Percentiles rank a stretch among this genome's conserved stretches.
These are phyloP conservation scores for Ridgeia piscesae DNA, from an alignment of 1,140 invertebrate species.

Conservation along the genomic window DNA sequence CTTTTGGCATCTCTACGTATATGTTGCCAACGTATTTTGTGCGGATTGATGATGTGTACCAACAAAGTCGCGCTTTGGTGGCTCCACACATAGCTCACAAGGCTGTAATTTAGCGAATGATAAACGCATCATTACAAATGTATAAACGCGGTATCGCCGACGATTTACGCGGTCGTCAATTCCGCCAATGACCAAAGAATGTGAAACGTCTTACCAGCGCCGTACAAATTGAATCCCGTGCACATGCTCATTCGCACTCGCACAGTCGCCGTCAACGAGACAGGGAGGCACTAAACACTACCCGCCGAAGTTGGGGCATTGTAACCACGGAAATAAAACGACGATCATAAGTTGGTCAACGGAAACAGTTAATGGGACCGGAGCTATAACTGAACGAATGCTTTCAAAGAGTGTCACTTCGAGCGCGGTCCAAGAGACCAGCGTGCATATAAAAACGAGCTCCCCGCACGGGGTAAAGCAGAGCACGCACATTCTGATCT, in stretches of 20 bases:
- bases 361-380: constrained; percentile 4
- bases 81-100: not conserved
- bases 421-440: not conserved
- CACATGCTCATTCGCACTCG: constrained; percentile 31
- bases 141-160: not conserved
- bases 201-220: not conserved
- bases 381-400: not conserved
- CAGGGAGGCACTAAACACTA: not conserved
- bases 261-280: constrained; percentile 37
- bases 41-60: not conserved
- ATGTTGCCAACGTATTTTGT: not conserved
- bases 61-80: not conserved
- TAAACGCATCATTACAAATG: not conserved
- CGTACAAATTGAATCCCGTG: not conserved
- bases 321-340: not conserved
- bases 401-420: not conserved
- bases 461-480: not conserved
- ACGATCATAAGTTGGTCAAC: not conserved
- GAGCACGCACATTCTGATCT: not conserved
- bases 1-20: not conserved
- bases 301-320: not conserved
- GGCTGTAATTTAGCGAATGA: not conserved
- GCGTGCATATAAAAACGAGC: not conserved
- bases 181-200: not conserved
- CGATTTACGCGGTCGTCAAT: not conserved